A percentile compares a stretch with the other conserved stretches of the same genome.
These are phyloP conservation scores for Sinotaia quadrata DNA, from an alignment of 2,888 invertebrate species.

Conservation along the genomic window DNA sequence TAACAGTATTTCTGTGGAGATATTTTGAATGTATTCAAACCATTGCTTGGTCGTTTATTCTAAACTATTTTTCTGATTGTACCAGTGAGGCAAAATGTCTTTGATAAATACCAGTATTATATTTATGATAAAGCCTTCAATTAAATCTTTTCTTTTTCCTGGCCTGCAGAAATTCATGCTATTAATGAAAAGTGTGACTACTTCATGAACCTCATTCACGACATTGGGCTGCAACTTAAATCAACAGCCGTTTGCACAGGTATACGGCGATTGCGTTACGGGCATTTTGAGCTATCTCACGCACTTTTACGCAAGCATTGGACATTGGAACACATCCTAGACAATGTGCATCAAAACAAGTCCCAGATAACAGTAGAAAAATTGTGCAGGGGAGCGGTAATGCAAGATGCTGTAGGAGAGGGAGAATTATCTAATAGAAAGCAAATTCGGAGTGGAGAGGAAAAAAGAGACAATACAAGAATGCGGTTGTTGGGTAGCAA, in stretches of 20 bases:
- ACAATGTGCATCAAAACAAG: slow-evolving; percentile 49
- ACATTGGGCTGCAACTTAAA: slow-evolving; percentile 85
- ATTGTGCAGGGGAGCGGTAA: slow-evolving; percentile 20
- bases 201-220: slow-evolving; percentile 84
- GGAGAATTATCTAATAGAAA: neutral
- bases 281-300: slow-evolving; percentile 83
- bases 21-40: too few relatives aligned
- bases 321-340: slow-evolving; percentile 51
- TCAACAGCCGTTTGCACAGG: slow-evolving; percentile 86
- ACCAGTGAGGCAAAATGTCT: too few relatives aligned
- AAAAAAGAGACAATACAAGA: too few relatives aligned
- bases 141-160: slow-evolving; percentile 12
- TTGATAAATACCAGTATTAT: too few relatives aligned
- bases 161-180: slow-evolving; percentile 86
- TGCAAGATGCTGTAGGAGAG: neutral
- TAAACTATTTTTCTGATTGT: too few relatives aligned
- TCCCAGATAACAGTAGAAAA: slow-evolving; percentile 23
- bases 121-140: too few relatives aligned
- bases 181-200: slow-evolving; percentile 85
- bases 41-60: too few relatives aligned
- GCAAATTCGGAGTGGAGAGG: too few relatives aligned
- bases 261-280: slow-evolving; percentile 86
- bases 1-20: too few relatives aligned
- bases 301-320: slow-evolving; percentile 87
- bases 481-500: too few relatives aligned